Evolutionary conservation across 2,113 vertebrate genomes (phyloP), one percentile per base, ranked within the genome.

Genomic region (Entelurus aequoreus): DNA sequence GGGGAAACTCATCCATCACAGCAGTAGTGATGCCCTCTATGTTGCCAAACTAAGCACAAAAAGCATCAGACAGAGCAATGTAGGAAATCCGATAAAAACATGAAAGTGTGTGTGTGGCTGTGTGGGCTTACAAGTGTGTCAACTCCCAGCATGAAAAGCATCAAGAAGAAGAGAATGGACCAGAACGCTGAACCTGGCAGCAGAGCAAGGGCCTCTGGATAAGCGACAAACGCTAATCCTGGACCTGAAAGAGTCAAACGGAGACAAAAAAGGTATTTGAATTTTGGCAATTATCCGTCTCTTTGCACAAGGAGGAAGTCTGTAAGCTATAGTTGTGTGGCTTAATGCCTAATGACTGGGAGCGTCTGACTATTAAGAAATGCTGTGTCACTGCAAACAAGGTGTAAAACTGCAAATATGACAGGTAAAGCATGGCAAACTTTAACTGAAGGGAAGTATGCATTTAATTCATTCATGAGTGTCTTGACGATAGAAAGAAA

Each of bases 11-110:
- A 21, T 93, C 92, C 65, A 93, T 49, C 36, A 92, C 83, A 0
- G 92, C 91, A 0, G 92, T 91, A 4, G 88, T 90, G 78, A 93
- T 92, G 53, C 89, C 92, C 70, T 93, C 92, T 88, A 93, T 91
- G 85, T 92, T 93, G n/a, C 92, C 92, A 79, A 93, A 93, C 92
- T 93, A 47, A 71, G 16, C 11, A 60, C 36, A 65, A 51, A 63
- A 50, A 14, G 10, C 28, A 19, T 44, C 8, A 48, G 6, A 51
- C 12, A 57, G 8, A 69, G 52, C 28, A 28, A 28, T 68, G 57
- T 44, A 5, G 36, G 28, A n/a, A 54, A n/a, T 10, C 48, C 9
- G 14, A 49, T 37, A n/a, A 60, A 35, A 35, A 7, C 6, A 38
- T 6, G 10, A 40, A 11, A 4, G 5, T 46, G 42, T 46, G 42